Base-by-base conservation (phyloP, 2,797 vertebrate genomes). In the Anas flavirostris region DNA sequence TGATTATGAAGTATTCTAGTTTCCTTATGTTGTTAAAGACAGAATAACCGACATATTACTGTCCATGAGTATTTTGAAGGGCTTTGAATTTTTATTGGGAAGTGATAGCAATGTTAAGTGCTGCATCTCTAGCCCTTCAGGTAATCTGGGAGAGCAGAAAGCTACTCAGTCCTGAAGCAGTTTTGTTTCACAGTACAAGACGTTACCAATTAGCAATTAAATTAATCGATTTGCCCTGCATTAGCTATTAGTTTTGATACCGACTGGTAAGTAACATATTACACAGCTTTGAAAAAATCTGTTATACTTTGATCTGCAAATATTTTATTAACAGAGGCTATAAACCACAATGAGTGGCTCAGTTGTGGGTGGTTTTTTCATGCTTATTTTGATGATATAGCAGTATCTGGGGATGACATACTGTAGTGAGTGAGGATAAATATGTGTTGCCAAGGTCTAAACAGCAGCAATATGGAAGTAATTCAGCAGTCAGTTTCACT, bases 401-500 rank as follows among this genome's bases (percentile, higher is more conserved):
- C 64, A 93, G 70, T 95, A 94, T 96, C 82, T 91, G 91, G 91
- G 95, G 94, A 96, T 97, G 96, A 95, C 70, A 94, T 95, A 95
- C 96, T 95, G 88, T 87, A 91, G 92, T 92, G 88, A 96, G 78
- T 85, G 89, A 97, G 96, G 97, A 97, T 96, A 96, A 96, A 96
- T 73, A 92, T 95, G 86, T 97, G 70, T 94, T 98, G 98, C 98
- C 98, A 98, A 98, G 97, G 98, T 98, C 98, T 98, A 98, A 98
- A 98, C 97, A 98, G 98, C 97, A 98, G 97, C 98, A 98, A 98
- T 97, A 97, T 97, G 98, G 98, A 98, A 98, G 98, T 98, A 98
- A 98, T 98, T 99, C 98, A 98, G 98, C 98, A 98, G 98, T 98
- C 98, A 98, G 98, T 98, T 98, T 98, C 98, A 98, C 98, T 98